Evolutionary conservation across 2,113 vertebrate genomes (phyloP), one percentile per base, ranked within the genome.

Genomic region (Aldabrachelys gigantea): DNA sequence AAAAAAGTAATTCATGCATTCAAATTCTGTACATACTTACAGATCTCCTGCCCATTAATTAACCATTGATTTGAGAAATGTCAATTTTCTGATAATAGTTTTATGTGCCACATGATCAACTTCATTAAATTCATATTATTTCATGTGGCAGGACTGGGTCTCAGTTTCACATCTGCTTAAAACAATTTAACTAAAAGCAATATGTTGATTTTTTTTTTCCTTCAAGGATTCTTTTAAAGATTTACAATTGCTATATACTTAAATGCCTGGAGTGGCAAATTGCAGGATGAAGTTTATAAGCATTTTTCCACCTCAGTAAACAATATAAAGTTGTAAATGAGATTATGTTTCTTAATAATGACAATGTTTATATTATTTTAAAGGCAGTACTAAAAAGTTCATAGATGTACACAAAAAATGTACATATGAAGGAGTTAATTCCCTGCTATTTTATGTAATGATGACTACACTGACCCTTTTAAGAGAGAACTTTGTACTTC

Each of bases 51-150:
- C 62, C 82, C 89, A 91, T 96, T 97, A 97, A 97, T 95, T 95
- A 93, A 27, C 35, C 80, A 89, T 89, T 83, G 92, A 95, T 92
- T 94, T 65, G 54, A 95, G 90, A 76, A 87, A 93, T 2, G 35
- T 89, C 6, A 0, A 88, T 96, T 91, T 96, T 94, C 87, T 92
- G 65, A 92, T 96, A 91, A 91, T 87, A 49, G 89, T 94, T 97
- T 97, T 96, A 95, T 82, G 54, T 83, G 86, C 78, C 84, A 9
- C 78, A 94, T 0, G 25, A 96, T 94, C 84, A 93, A 94, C 22
- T 72, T 88, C 95, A 93, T 96, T 94, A 88, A 95, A 92, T 94
- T 91, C 82, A 85, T 95, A 93, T 90, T 91, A 87, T 97, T 92
- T 94, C 89, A 89, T 65, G 38, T 25, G 78, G 88, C 84, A 92